Conservation (phyloP, 2,113 vertebrate genomes). For the Noturus placidus region DNA sequence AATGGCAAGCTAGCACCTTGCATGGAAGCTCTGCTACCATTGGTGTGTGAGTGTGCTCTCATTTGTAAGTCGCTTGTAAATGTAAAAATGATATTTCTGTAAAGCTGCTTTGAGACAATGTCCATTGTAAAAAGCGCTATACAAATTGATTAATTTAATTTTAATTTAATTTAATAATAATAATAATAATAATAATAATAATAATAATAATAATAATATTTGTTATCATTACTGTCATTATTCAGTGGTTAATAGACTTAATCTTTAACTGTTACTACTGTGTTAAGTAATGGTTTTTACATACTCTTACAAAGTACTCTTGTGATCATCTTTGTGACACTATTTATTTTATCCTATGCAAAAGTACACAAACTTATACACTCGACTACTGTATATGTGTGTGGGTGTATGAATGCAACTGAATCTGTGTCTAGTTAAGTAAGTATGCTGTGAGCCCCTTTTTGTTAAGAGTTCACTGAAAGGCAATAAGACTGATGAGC, state of each 20-base stretch:
- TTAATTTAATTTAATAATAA: too few species aligned
- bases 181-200: not conserved
- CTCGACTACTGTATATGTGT: not conserved
- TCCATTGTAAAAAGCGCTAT: too few species aligned
- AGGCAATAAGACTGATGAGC: constrained; percentile 43
- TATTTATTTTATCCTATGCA: not conserved
- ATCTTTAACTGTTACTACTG: not conserved
- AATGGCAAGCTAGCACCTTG: too few species aligned
- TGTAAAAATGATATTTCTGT: too few species aligned
- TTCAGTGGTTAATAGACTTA: too few species aligned
- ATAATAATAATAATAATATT: not conserved
- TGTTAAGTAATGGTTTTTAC: not conserved
- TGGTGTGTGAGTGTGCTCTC: too few species aligned
- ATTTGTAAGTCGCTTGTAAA: too few species aligned
- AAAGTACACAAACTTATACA: not conserved
- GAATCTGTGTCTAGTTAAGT: not conserved
- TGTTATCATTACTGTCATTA: not conserved
- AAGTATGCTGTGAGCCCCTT: not conserved
- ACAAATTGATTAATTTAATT: too few species aligned
- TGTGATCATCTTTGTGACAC: not conserved
- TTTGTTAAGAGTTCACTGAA: constrained; percentile 37
- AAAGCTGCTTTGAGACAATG: too few species aligned
- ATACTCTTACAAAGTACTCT: too few species aligned
- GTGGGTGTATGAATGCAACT: constrained; percentile 28
- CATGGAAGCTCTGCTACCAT: too few species aligned